A percentile compares a stretch with the other conserved stretches of the same genome.
Conservation (phyloP, 2,797 vertebrate species). For the Alectoris magna region DNA sequence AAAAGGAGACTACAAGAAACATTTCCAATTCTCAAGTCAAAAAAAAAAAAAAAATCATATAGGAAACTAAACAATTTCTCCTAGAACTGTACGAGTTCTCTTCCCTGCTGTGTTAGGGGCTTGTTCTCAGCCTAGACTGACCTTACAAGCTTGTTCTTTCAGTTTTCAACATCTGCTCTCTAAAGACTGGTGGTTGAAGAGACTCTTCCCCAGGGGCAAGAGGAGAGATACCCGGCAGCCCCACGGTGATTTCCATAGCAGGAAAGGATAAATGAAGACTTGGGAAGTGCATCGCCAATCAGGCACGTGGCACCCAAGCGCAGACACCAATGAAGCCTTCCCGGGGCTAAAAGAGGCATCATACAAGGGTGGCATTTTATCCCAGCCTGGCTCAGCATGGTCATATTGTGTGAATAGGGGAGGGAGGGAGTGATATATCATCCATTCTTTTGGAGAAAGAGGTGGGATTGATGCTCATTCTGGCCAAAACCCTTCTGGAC, state of each 20-base stretch:
- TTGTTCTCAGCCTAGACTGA: background rate
- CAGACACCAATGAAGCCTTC: background rate
- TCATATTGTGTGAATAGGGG: background rate
- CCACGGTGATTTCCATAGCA: background rate
- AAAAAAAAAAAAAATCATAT: background rate
- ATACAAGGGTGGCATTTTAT: background rate
- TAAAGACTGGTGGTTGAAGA: background rate
- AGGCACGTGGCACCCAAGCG: background rate
- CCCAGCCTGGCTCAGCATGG: background rate
- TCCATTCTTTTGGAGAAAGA: background rate
- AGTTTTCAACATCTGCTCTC: background rate
- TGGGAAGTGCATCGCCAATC: background rate
- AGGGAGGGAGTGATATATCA: background rate
- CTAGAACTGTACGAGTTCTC: background rate
- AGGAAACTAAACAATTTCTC: background rate
- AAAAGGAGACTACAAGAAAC: slow-evolving; percentile 36
- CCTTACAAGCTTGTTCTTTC: background rate
- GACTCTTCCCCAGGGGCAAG: background rate
- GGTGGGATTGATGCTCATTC: background rate
- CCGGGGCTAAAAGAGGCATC: background rate
- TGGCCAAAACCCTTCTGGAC: background rate
- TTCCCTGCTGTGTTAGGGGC: slow-evolving; percentile 11
- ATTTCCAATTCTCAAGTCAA: background rate
- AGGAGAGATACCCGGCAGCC: fast-evolving
- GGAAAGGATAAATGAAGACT: background rate